These are phyloP conservation scores for Rhingia campestris DNA, from an alignment of 2,888 invertebrate genomes.

Conservation along the genomic window DNA sequence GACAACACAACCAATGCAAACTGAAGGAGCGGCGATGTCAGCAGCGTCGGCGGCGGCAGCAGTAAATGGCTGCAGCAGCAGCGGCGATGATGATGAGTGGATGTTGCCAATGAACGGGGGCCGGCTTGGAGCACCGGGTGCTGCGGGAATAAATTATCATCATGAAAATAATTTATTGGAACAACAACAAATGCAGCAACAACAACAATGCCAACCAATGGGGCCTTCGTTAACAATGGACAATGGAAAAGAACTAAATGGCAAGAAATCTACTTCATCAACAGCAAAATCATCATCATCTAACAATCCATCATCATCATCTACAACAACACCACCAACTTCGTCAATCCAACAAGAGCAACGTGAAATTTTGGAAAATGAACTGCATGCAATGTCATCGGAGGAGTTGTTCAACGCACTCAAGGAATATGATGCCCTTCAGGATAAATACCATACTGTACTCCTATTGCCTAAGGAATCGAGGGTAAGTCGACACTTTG, in stretches of 20 bases:
- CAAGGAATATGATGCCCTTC: slow-evolving; percentile 87
- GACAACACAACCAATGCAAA: slow-evolving; percentile 71
- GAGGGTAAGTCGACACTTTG: slow-evolving; percentile 83
- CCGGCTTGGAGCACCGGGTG: slow-evolving; percentile 86
- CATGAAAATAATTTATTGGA: slow-evolving; percentile 79
- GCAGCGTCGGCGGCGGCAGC: slow-evolving; percentile 76
- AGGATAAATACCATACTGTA: slow-evolving; percentile 88
- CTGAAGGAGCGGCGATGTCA: slow-evolving; percentile 28
- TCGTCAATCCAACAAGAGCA: slow-evolving; percentile 73
- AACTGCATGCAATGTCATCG: slow-evolving; percentile 79
- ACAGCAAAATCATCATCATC: slow-evolving; percentile 48
- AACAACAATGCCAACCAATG: slow-evolving; percentile 77
- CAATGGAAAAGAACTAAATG: slow-evolving; percentile 77
- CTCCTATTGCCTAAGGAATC: slow-evolving; percentile 86
- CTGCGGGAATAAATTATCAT: slow-evolving; percentile 83
- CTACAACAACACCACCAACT: slow-evolving; percentile 48
- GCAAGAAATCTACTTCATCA: slow-evolving; percentile 75
- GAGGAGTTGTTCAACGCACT: slow-evolving; percentile 85
- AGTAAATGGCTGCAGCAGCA: slow-evolving; percentile 75
- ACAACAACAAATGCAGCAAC: slow-evolving; percentile 77
- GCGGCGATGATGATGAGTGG: slow-evolving; percentile 81
- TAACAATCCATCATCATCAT: slow-evolving; percentile 43
- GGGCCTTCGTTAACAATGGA: slow-evolving; percentile 77
- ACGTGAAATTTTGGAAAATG: slow-evolving; percentile 77
- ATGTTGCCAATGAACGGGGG: slow-evolving; percentile 83